phyloP scores from a whole-genome alignment of 2,888 invertebrate species.

The Polyploca ridens region DNA sequence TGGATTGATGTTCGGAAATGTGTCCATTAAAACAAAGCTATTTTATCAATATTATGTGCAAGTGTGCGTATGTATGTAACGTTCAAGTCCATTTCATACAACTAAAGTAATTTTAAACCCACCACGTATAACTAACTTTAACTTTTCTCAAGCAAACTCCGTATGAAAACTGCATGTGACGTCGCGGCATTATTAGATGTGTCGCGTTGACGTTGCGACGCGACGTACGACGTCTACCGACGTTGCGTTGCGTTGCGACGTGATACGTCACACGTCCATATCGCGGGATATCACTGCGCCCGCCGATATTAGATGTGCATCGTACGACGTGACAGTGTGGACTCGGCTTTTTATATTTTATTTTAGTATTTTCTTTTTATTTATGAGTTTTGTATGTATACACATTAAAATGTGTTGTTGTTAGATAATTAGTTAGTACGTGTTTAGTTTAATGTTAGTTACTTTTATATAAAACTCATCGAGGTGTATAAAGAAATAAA shows the following conservation, averaged over 20 bases:
- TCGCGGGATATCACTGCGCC: background rate
- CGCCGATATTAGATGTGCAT: constrained; percentile 26
- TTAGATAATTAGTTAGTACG: too few species aligned
- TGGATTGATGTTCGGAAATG: too few species aligned
- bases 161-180: constrained; percentile 1
- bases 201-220: constrained; percentile 17
- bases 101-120: background rate
- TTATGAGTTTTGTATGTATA: background rate
- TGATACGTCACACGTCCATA: constrained; percentile 14
- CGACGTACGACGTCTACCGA: background rate
- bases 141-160: background rate
- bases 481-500: too few species aligned
- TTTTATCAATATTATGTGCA: too few species aligned
- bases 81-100: background rate
- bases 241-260: constrained; percentile 12
- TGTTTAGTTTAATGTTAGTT: background rate
- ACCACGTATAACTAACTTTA: too few species aligned
- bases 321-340: background rate
- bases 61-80: too few species aligned
- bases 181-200: constrained; percentile 17
- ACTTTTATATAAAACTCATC: too few species aligned
- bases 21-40: too few species aligned
- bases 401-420: too few species aligned
- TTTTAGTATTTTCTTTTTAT: too few species aligned
- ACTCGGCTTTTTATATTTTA: background rate